phyloP scores from a whole-genome alignment of 2,888 invertebrate genomes.

The Diaperis boleti region DNA sequence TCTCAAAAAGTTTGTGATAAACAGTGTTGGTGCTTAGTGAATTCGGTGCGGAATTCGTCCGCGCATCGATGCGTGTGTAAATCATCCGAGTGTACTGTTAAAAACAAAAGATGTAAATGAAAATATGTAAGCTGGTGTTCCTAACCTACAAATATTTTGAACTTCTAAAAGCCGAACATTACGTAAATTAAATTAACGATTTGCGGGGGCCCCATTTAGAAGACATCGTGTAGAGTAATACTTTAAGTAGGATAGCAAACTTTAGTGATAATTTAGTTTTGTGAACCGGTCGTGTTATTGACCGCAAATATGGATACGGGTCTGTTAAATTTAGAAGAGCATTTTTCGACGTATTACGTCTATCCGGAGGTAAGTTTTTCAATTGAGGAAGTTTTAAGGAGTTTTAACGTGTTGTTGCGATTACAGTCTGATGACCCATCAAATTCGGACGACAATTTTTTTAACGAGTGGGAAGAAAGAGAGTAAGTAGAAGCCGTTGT shows the following conservation, averaged over 20 bases:
- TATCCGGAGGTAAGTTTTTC: constrained; percentile 9
- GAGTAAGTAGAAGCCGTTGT: constrained; percentile 18
- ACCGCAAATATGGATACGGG: constrained; percentile 36
- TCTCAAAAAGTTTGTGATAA: constrained; percentile 20
- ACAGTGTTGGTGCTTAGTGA: background rate
- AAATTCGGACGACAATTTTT: constrained; percentile 9
- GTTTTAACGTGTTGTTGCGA: background rate
- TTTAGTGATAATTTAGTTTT: background rate
- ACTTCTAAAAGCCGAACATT: constrained; percentile 26
- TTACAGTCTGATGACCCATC: constrained; percentile 14
- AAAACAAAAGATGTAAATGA: constrained; percentile 32
- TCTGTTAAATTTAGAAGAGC: constrained; percentile 27
- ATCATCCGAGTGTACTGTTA: constrained; percentile 29
- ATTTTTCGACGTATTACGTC: constrained; percentile 22
- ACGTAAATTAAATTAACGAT: constrained; percentile 20
- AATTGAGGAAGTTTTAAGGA: background rate
- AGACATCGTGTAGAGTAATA: background rate
- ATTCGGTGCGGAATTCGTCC: background rate
- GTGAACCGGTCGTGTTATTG: constrained; percentile 27
- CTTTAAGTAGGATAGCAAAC: background rate
- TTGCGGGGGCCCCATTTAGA: background rate
- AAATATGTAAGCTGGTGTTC: constrained; percentile 34
- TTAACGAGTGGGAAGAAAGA: constrained; percentile 31
- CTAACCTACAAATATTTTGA: constrained; percentile 18
- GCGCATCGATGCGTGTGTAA: background rate